phyloP scores from a whole-genome alignment of 2,888 invertebrate species.

The Drosophila neonasuta region DNA sequence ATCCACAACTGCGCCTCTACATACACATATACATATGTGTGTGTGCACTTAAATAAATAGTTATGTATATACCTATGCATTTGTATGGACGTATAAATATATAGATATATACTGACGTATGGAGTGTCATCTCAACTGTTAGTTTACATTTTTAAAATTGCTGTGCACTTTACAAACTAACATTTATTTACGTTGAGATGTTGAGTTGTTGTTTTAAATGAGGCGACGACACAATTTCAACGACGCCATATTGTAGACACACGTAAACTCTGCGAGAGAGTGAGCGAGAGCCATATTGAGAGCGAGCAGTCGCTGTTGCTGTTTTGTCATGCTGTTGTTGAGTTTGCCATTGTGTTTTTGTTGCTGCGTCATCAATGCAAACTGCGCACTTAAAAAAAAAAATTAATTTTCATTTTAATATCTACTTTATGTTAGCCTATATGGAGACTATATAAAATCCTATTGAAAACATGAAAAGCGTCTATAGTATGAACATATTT shows the following conservation, averaged over 20 bases:
- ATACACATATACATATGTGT: not conserved
- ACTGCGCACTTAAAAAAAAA: constrained; percentile 65
- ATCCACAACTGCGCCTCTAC: too few species aligned
- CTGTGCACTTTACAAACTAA: constrained; percentile 8
- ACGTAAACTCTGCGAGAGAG: constrained; percentile 51
- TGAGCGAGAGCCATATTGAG: constrained; percentile 40
- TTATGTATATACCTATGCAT: not conserved
- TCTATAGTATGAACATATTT: not conserved
- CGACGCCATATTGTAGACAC: constrained; percentile 70
- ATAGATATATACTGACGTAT: not conserved
- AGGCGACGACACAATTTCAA: constrained; percentile 70
- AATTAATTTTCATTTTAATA: constrained; percentile 45
- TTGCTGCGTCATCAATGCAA: constrained; percentile 77
- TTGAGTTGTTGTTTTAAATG: constrained; percentile 53
- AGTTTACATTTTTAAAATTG: constrained; percentile 15
- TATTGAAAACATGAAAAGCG: not conserved
- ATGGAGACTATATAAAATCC: constrained; percentile 8
- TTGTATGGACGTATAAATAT: not conserved
- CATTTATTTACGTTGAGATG: constrained; percentile 38
- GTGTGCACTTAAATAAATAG: not conserved
- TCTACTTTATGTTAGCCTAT: constrained; percentile 22
- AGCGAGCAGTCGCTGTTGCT: constrained; percentile 54
- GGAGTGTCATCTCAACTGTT: constrained; percentile 5
- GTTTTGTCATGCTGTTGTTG: constrained; percentile 55
- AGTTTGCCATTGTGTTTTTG: constrained; percentile 66